A percentile compares a stretch with the other conserved stretches of the same genome.
phyloP scores from a whole-genome alignment of 2,888 invertebrate species.

The Drosophila pegasa region DNA sequence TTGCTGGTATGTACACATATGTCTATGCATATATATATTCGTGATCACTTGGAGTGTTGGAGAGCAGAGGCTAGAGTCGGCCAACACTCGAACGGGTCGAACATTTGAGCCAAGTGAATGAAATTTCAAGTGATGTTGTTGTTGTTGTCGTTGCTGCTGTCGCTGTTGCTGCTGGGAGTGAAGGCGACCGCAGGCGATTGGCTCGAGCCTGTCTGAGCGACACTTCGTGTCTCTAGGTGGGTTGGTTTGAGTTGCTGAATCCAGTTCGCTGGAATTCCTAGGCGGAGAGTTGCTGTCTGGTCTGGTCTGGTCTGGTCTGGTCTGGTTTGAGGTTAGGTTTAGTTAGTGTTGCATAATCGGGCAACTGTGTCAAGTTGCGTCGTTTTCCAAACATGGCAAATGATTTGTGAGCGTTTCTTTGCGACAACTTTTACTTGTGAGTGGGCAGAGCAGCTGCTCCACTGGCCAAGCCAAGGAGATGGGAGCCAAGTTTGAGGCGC shows the following conservation, averaged over 20 bases:
- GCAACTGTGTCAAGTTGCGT: conserved; percentile 69
- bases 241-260: conserved; percentile 41
- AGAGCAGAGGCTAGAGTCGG: conserved; percentile 5
- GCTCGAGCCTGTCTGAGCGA: conserved; percentile 61
- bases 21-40: not conserved
- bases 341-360: conserved; percentile 65
- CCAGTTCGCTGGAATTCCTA: conserved; percentile 52
- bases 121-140: conserved; percentile 65
- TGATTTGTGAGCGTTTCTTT: conserved; percentile 64
- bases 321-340: conserved; percentile 56
- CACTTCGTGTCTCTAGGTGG: conserved; percentile 48
- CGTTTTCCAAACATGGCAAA: conserved; percentile 74
- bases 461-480: not conserved
- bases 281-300: conserved; percentile 25
- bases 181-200: conserved; percentile 20
- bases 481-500: conserved; percentile 41
- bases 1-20: not conserved
- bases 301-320: conserved; percentile 20
- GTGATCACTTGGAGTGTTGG: conserved; percentile 33
- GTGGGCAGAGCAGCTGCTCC: conserved; percentile 33
- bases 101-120: conserved; percentile 54
- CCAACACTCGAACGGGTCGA: conserved; percentile 30
- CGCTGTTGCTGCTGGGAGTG: not conserved
- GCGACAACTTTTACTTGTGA: conserved; percentile 36
- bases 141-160: conserved; percentile 14